These are phyloP conservation scores for Drosophila sproati DNA, from an alignment of 1,140 invertebrate genomes.

Conservation along the genomic window DNA sequence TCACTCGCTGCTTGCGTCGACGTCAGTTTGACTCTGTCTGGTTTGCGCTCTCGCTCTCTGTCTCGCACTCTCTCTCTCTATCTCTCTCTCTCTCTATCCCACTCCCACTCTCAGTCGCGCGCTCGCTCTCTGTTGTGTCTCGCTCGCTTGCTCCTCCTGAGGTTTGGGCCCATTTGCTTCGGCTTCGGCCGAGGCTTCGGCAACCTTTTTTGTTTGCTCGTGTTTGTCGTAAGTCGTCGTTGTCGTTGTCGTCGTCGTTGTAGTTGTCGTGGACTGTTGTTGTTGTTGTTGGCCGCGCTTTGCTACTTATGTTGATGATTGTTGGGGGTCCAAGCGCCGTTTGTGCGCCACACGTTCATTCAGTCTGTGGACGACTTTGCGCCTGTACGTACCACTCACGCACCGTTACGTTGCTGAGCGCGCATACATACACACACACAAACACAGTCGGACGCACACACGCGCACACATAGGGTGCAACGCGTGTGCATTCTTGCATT, in stretches of 20 bases:
- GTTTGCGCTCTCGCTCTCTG: conserved; percentile 33
- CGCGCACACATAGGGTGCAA: conserved; percentile 22
- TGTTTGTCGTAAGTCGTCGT: conserved; percentile 68
- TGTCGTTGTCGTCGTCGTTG: conserved; percentile 34
- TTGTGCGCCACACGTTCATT: conserved; percentile 81
- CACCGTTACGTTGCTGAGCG: conserved; percentile 42
- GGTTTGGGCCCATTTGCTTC: conserved; percentile 47
- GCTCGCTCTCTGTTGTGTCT: conserved; percentile 42
- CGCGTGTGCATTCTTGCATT: conserved; percentile 55
- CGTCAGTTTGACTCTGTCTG: conserved; percentile 50
- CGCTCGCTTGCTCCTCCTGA: conserved; percentile 65
- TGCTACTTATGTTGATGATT: conserved; percentile 79
- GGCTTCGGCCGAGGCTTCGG: conserved; percentile 58
- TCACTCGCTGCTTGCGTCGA: conserved; percentile 67
- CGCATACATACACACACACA: conserved; percentile 31
- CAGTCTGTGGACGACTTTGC: conserved; percentile 77
- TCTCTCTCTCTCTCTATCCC: conserved; percentile 6
- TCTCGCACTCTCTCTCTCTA: conserved; percentile 17
- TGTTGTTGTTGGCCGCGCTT: conserved; percentile 54
- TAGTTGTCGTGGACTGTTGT: conserved; percentile 46
- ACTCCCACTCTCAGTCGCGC: conserved; percentile 27
- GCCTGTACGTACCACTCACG: conserved; percentile 76
- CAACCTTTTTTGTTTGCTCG: conserved; percentile 67
- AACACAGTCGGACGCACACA: conserved; percentile 12
- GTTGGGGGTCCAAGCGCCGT: conserved; percentile 80